phyloP scores from a whole-genome alignment of 2,113 vertebrate species.

The Thalassarche chlororhynchos region DNA sequence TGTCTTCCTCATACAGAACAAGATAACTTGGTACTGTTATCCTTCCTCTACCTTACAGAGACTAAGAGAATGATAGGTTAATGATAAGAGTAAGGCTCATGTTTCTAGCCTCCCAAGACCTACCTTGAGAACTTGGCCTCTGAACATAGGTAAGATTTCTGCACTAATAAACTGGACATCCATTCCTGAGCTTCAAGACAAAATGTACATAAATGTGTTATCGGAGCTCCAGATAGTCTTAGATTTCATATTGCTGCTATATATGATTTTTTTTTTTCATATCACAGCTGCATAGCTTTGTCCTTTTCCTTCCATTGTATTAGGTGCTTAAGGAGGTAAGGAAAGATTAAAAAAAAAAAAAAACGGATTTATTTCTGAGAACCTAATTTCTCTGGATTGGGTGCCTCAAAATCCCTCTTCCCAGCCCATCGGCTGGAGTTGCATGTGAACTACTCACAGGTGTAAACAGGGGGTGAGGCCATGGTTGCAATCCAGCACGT shows the following conservation, averaged over 20 bases:
- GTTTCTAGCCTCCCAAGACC: not conserved
- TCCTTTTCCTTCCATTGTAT: not conserved
- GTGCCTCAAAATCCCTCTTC: not conserved
- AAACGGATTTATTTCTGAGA: not conserved
- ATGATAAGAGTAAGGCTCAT: not conserved
- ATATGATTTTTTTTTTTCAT: not conserved
- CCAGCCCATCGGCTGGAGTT: accelerated
- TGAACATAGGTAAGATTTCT: not conserved
- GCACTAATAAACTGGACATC: not conserved
- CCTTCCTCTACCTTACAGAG: not conserved
- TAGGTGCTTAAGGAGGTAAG: not conserved
- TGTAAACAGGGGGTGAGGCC: accelerated
- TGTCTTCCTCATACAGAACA: not conserved
- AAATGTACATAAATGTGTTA: not conserved
- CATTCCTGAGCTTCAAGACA: not conserved
- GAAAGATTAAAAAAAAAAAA: accelerated
- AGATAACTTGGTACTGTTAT: not conserved
- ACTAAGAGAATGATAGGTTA: not conserved
- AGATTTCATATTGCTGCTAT: not conserved
- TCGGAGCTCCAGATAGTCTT: not conserved
- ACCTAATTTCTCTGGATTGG: not conserved
- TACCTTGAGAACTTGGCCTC: not conserved
- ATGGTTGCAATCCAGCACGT: accelerated
- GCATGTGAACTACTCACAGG: accelerated
- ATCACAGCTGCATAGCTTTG: not conserved